Base-by-base conservation (phyloP, 1,140 invertebrate genomes). In the Arion vulgaris region DNA sequence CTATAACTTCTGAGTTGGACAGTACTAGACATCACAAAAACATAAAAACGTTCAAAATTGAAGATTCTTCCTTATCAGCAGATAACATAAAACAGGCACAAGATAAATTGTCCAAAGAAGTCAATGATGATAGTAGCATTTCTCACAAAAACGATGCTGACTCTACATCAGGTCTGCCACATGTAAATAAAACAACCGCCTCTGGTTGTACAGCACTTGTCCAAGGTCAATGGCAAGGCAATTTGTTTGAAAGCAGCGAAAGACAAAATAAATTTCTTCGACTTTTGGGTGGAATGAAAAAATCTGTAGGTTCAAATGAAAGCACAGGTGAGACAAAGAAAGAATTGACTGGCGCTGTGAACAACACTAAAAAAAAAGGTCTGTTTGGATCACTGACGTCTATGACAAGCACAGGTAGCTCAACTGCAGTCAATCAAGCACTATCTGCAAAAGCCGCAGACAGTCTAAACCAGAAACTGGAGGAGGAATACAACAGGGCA, bases 221-320 rank as follows among this genome's bases (percentile, higher is more conserved):
- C 28, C 26, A 73, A 32, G 85, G 87, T 17, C 87, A 89, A 74
- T 89, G 88, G 88, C 74, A 79, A 36, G 82, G 85, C 28, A 82
- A 82, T 19, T 83, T 85, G n/a, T 85, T 86, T 41, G 85, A 83
- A 68, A 83, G 79, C 57, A 79, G 78, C 39, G 83, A 87, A 11
- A 62, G 87, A 75, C 86, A 87, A 80, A 85, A 86, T 39, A 89
- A 89, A 84, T 89, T 89, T 79, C 41, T 88, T 0, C 49, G 86
- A 41, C 83, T 89, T 17, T 28, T 89, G 11, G 88, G 88, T 66
- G 88, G 88, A 11, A 85, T 86, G 49, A 89, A 88, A 76, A 85
- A 85, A 76, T 38, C 75, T 4, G 0, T 7, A 39, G 19, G 41
- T 45, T 45, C 57, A 38, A 68, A 45, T 28, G 36, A 78, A n/a